Evolutionary conservation across 2,113 vertebrate genomes (phyloP).

Genomic region (Acanthisitta chloris): DNA sequence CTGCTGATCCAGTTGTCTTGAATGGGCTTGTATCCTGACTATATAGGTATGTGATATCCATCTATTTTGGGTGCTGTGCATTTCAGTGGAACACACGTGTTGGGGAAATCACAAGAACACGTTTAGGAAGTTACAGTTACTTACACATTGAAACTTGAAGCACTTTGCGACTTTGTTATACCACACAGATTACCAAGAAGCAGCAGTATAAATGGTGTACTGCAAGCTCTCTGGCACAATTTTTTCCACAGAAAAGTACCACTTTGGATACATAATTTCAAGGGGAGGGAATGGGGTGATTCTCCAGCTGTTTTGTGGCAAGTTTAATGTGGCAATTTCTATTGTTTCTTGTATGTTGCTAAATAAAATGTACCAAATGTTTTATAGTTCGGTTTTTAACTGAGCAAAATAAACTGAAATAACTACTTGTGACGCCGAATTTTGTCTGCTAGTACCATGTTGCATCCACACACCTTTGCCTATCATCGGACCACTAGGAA

Average conservation of each 20-base stretch:
- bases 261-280: background rate
- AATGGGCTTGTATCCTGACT: background rate
- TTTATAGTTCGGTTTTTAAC: conserved; percentile 69
- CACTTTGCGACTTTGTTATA: background rate
- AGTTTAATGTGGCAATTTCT: conserved; percentile 24
- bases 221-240: background rate
- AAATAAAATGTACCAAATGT: conserved; percentile 52
- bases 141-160: background rate
- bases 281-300: background rate
- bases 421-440: background rate
- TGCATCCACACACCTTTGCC: background rate
- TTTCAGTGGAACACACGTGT: background rate
- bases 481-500: fast-evolving
- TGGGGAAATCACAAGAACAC: background rate
- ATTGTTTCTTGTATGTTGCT: conserved; percentile 39
- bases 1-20: background rate
- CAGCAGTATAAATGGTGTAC: background rate
- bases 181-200: background rate
- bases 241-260: background rate
- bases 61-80: background rate
- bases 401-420: conserved; percentile 55
- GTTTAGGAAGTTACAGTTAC: background rate
- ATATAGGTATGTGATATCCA: background rate
- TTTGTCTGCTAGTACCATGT: background rate
- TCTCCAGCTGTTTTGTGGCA: background rate